Percentiles rank a stretch among this genome's conserved stretches.
Conservation (phyloP, 2,888 invertebrate genomes). For the Piscicola geometra region DNA sequence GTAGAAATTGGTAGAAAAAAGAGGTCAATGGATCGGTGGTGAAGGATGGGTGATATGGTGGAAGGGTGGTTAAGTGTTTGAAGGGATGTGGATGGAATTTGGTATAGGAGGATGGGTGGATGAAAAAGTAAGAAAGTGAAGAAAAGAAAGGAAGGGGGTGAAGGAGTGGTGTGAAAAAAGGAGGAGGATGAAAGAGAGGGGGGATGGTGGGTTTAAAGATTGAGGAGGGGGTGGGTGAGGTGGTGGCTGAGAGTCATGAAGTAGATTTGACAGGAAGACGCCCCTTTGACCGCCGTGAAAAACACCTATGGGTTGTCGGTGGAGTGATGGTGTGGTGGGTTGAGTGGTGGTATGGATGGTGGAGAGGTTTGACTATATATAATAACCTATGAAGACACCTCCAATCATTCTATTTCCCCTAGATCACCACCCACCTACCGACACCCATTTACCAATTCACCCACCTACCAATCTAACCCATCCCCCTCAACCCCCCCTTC, state of each 20-base stretch:
- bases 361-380: no score
- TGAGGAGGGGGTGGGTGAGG: slow-evolving; percentile 8
- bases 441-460: neutral
- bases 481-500: neutral
- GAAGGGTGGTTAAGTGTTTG: no score
- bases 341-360: neutral
- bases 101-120: no score
- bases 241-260: slow-evolving; percentile 98
- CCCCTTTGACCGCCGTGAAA: slow-evolving; percentile 91
- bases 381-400: no score
- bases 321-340: neutral
- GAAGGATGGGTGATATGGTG: no score
- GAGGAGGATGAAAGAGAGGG: neutral
- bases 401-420: no score
- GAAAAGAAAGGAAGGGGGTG: neutral
- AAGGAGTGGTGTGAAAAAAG: neutral
- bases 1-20: no score
- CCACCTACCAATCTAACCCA: neutral
- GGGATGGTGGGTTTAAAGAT: slow-evolving; percentile 4
- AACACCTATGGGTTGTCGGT: slow-evolving; percentile 69
- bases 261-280: slow-evolving; percentile 96
- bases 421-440: no score
- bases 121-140: no score
- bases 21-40: no score
- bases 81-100: no score